These are phyloP conservation scores for Psammodynastes pulverulentus DNA, from an alignment of 2,113 vertebrate species.

Conservation along the genomic window DNA sequence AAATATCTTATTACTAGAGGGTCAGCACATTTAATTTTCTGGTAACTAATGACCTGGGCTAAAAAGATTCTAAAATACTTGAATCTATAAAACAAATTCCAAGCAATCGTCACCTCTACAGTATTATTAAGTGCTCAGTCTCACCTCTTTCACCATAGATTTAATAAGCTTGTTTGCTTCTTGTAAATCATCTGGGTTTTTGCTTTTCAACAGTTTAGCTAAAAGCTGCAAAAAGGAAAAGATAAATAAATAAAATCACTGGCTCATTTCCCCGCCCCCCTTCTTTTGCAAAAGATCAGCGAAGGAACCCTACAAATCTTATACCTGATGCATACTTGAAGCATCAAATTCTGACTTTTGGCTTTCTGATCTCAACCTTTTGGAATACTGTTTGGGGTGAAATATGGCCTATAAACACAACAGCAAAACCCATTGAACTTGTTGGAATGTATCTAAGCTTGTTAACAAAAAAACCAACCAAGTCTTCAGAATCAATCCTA, in stretches of 20 bases:
- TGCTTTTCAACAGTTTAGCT: conserved; percentile 90
- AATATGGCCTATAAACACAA: neutral
- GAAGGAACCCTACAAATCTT: neutral
- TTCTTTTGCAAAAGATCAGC: neutral
- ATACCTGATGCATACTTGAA: neutral
- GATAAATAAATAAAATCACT: conserved; percentile 11
- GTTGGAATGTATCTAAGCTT: neutral
- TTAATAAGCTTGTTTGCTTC: conserved; percentile 95
- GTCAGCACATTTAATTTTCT: neutral
- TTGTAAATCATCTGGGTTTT: conserved; percentile 91
- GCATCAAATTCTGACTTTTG: neutral
- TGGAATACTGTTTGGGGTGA: neutral
- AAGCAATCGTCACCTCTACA: neutral
- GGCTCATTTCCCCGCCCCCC: neutral
- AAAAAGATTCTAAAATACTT: neutral
- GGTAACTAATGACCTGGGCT: neutral
- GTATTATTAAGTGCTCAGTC: conserved; percentile 32
- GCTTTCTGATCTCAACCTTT: neutral
- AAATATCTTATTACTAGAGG: neutral
- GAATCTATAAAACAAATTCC: conserved; percentile 5
- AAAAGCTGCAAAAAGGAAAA: conserved; percentile 74
- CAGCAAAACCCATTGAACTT: neutral
- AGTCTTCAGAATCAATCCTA: neutral
- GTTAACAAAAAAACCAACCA: neutral
- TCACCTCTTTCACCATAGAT: conserved; percentile 97